Evolutionary conservation across 2,113 vertebrate genomes (phyloP), one percentile per base, ranked within the genome.

Genomic region (Orthonyx spaldingii): DNA sequence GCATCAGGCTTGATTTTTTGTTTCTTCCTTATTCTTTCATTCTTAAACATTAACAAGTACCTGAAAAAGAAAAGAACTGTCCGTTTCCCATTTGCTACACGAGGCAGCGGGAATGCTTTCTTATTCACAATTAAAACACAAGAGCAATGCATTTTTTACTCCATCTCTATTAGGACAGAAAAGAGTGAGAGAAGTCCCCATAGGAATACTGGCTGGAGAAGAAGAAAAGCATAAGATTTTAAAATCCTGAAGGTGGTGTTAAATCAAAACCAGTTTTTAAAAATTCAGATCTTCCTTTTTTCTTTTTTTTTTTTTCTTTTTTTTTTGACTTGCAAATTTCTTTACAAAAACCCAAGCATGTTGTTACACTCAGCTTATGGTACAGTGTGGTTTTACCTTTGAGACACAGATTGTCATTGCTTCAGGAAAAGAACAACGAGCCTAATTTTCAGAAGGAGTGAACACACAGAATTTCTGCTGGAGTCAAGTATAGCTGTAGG

Each of bases 401-500:
- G 94, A 95, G 84, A 78, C 79, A 16, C 10, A 56, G 55, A 75
- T 65, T 91, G 47, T 84, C 84, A 68, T 77, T 75, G 89, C 87
- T 91, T 11, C 16, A 91, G 84, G 72, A 87, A 87, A 82, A 89
- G 81, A 95, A 92, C 60, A 94, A 91, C 70, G 71, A 69, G 47
- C 47, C 57, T 79, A 52, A 82, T 75, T 94, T 84, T 84, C 65
- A 92, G 68, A 89, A 87, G 76, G 27, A 57, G 24, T 6, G 83
- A 95, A 91, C 64, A 71, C 57, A 88, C 32, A 42, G 72, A 84
- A 84, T 87, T 95, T 92, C 61, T 94, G 61, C 84, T 89, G 80
- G 68, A 92, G 89, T 89, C 89, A 96, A 94, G 87, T 64, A 68
- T 71, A 91, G 91, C 93, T 88, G 47, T 60, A 79, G 76, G 93